Evolutionary conservation across 2,888 invertebrate species (phyloP).

Genomic region (Coronaproctus castanopsis): DNA sequence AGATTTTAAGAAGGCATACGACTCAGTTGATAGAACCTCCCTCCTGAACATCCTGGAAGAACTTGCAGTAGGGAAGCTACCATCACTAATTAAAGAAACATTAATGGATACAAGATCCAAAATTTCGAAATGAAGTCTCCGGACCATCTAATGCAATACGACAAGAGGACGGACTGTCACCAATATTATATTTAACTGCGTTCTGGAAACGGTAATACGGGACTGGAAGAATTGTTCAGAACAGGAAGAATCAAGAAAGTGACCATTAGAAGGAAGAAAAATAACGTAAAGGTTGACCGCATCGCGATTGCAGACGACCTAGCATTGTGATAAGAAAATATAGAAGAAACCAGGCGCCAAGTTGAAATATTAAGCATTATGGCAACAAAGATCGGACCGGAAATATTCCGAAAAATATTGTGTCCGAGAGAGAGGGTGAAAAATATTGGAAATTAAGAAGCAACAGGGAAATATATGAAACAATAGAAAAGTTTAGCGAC

Average conservation of each 20-base stretch:
- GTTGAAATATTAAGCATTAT: not conserved
- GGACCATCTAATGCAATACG: not conserved
- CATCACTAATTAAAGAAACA: not conserved
- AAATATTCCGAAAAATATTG: not conserved
- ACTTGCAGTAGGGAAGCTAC: not conserved
- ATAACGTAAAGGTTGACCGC: not conserved
- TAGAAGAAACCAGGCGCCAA: not conserved
- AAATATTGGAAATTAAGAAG: not conserved
- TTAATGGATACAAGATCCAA: not conserved
- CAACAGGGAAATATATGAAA: not conserved
- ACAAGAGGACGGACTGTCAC: not conserved
- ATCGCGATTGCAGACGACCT: not conserved
- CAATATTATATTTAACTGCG: not conserved
- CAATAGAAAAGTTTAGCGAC: not conserved
- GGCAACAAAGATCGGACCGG: not conserved
- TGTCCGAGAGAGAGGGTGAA: not conserved
- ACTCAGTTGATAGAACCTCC: not conserved
- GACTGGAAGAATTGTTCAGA: not conserved
- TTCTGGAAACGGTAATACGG: not conserved
- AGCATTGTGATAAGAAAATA: not conserved
- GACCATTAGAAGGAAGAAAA: not conserved
- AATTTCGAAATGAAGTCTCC: not conserved
- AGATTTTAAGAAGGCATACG: not conserved
- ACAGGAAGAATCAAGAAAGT: not conserved
- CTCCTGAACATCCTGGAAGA: not conserved